These are phyloP conservation scores for Percina caprodes DNA, from an alignment of 2,113 vertebrate genomes.

Conservation along the genomic window DNA sequence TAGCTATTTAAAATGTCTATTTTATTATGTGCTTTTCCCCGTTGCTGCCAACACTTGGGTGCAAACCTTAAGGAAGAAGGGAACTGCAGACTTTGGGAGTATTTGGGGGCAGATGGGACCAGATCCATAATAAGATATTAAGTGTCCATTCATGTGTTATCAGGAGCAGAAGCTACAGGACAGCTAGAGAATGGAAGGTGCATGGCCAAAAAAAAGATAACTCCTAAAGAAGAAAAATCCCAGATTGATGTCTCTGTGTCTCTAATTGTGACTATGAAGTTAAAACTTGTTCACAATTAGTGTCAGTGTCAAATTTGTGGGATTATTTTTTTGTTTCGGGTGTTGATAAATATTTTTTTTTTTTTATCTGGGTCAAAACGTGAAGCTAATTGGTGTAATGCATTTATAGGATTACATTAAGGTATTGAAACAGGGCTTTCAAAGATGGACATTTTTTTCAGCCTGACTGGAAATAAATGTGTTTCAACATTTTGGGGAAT, in stretches of 20 bases:
- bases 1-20: conserved; percentile 88
- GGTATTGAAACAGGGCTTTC: conserved; percentile 56
- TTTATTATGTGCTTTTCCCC: conserved; percentile 89
- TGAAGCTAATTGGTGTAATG: conserved; percentile 52
- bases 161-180: conserved; percentile 4
- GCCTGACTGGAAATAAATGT: conserved; percentile 16
- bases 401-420: conserved; percentile 59
- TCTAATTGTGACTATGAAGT: conserved; percentile 13
- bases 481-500: conserved; percentile 5
- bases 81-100: conserved; percentile 69
- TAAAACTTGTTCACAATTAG: conserved; percentile 39
- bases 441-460: conserved; percentile 25
- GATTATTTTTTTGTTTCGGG: conserved; percentile 58
- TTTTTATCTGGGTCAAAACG: conserved; percentile 54
- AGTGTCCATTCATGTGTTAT: conserved; percentile 24
- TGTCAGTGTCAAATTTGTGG: conserved; percentile 44
- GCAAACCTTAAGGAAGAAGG: conserved; percentile 49
- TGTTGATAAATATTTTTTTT: conserved; percentile 61
- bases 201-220: conserved; percentile 8
- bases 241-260: conserved; percentile 16
- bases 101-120: conserved; percentile 65
- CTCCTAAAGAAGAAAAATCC: conserved; percentile 7
- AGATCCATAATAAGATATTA: conserved; percentile 38
- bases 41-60: conserved; percentile 85
- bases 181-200: not conserved